Evolutionary conservation across 2,888 invertebrate species (phyloP).

Genomic region (Leucophora obtusa): DNA sequence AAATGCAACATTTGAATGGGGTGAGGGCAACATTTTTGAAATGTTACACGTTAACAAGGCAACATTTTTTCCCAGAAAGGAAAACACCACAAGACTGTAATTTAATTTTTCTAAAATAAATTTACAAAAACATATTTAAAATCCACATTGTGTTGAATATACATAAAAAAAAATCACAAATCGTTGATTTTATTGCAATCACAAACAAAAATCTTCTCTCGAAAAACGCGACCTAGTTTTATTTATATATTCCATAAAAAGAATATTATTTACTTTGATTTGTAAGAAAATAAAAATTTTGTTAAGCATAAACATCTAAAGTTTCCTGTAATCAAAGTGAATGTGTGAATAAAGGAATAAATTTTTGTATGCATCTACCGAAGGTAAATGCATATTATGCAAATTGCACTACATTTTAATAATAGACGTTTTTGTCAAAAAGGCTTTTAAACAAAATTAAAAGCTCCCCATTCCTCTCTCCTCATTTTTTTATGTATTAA

Average conservation of each 20-base stretch:
- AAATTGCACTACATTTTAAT: conserved; percentile 44
- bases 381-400: conserved; percentile 32
- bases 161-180: background rate
- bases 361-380: conserved; percentile 3
- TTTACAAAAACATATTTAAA: no score
- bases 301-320: conserved; percentile 2
- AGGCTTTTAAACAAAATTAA: conserved; percentile 36
- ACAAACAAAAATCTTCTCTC: background rate
- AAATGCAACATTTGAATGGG: no score
- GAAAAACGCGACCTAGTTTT: conserved; percentile 36
- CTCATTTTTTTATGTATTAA: conserved; percentile 1
- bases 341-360: conserved; percentile 16
- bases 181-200: background rate
- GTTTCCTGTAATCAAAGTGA: conserved; percentile 36
- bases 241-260: conserved; percentile 2
- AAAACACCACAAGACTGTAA: no score
- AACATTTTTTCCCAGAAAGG: no score
- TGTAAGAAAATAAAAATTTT: conserved; percentile 18
- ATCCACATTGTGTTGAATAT: no score
- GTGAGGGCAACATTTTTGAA: no score
- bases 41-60: no score
- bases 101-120: no score
- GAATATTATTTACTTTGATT: conserved; percentile 38
- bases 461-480: background rate
- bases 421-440: conserved; percentile 35